Conservation (phyloP, 2,888 invertebrate genomes). For the Spodoptera littoralis region DNA sequence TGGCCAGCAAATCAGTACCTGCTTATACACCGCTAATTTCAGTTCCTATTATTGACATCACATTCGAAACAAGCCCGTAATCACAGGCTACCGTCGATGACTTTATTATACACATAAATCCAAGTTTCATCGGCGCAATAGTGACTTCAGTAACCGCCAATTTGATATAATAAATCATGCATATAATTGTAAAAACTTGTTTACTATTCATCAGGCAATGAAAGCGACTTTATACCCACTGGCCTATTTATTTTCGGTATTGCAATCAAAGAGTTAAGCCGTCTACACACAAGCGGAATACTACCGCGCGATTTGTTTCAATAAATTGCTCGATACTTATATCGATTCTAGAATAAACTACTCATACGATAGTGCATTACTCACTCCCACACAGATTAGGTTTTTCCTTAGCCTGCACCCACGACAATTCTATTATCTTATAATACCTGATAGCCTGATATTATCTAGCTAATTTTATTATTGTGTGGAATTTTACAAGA, state of each 20-base stretch:
- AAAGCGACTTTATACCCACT: constrained; percentile 70
- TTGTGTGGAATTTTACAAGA: constrained; percentile 26
- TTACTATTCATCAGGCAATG: constrained; percentile 70
- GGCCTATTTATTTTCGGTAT: constrained; percentile 65
- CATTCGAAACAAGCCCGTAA: constrained; percentile 51
- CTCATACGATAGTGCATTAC: constrained; percentile 32
- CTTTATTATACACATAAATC: constrained; percentile 59
- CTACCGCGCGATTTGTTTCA: constrained; percentile 14
- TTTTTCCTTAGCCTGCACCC: constrained; percentile 48
- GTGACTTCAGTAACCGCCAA: constrained; percentile 61
- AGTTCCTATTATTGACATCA: constrained; percentile 42
- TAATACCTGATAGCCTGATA: constrained; percentile 39
- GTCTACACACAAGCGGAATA: constrained; percentile 18
- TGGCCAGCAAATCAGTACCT: constrained; percentile 41
- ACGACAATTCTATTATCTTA: constrained; percentile 41
- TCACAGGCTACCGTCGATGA: constrained; percentile 55
- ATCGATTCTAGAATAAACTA: constrained; percentile 23
- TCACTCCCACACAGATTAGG: constrained; percentile 41
- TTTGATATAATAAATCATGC: constrained; percentile 72
- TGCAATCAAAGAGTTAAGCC: constrained; percentile 58
- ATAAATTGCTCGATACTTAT: constrained; percentile 9
- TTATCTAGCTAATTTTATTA: constrained; percentile 40
- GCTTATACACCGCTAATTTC: constrained; percentile 44
- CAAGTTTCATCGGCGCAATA: constrained; percentile 36
- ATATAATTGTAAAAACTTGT: constrained; percentile 70